Conservation (phyloP, 2,888 invertebrate species). For the Argyra leucocephala region DNA sequence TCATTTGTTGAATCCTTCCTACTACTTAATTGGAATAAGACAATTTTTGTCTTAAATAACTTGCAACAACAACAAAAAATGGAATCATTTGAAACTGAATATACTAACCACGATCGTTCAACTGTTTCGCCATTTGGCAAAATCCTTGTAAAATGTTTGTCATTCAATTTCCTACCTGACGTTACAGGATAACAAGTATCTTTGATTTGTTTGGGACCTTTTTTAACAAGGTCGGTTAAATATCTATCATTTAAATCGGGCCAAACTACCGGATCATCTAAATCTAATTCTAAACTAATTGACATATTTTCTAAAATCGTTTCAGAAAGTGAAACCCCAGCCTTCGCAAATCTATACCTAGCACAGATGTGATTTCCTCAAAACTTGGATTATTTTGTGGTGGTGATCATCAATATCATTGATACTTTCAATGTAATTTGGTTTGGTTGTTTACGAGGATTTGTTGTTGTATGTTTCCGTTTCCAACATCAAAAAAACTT, state of each 20-base stretch:
- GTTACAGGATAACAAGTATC: neutral
- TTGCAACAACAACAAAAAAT: too few species aligned
- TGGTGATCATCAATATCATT: too few species aligned
- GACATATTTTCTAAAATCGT: too few species aligned
- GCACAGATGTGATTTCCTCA: too few species aligned
- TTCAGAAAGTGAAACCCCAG: too few species aligned
- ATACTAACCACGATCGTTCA: slow-evolving; percentile 15
- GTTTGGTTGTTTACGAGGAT: too few species aligned
- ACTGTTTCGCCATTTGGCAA: slow-evolving; percentile 15
- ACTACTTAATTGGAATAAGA: slow-evolving; percentile 1
- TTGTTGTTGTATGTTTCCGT: too few species aligned
- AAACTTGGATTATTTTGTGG: too few species aligned
- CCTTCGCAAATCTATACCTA: too few species aligned
- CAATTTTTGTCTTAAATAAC: slow-evolving; percentile 13
- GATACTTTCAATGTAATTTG: too few species aligned
- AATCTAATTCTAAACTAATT: neutral
- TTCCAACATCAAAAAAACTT: too few species aligned
- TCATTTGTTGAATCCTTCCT: slow-evolving; percentile 15
- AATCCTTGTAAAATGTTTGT: slow-evolving; percentile 12
- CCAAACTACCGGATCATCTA: neutral
- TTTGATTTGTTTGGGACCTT: neutral
- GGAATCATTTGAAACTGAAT: too few species aligned
- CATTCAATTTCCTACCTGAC: slow-evolving; percentile 15
- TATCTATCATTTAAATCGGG: neutral
- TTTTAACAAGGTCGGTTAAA: neutral